Evolutionary conservation across 1,140 invertebrate species (phyloP).

Genomic region (Nasonia vitripennis): DNA sequence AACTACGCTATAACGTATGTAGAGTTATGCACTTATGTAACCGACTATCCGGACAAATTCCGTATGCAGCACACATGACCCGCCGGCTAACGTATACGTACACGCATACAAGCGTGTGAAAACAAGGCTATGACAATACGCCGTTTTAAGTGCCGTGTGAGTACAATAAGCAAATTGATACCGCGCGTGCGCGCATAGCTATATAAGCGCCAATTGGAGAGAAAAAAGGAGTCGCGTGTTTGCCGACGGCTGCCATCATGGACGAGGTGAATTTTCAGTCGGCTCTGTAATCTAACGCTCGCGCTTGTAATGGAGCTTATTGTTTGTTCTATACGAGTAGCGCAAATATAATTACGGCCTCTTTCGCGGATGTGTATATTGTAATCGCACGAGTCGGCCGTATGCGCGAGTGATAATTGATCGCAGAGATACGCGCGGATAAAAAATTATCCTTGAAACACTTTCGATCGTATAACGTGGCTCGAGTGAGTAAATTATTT

Average conservation of each 20-base stretch:
- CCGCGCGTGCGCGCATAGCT: not conserved
- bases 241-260: not conserved
- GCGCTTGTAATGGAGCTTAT: not conserved
- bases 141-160: constrained; percentile 11
- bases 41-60: constrained; percentile 19
- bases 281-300: not conserved
- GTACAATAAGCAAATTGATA: constrained; percentile 41
- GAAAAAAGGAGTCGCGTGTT: not conserved
- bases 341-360: not conserved
- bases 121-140: constrained; percentile 50
- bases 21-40: constrained; percentile 28
- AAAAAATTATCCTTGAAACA: not conserved
- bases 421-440: not conserved
- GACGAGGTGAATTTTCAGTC: not conserved
- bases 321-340: not conserved
- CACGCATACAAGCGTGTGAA: constrained; percentile 48
- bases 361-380: not conserved
- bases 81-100: not conserved
- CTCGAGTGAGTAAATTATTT: not conserved
- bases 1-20: not conserved
- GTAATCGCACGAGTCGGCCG: not conserved
- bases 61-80: constrained; percentile 1
- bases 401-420: not conserved
- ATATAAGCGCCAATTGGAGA: not conserved
- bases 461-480: not conserved